Evolutionary conservation across 1,140 invertebrate genomes (phyloP).

Genomic region (Sitodiplosis mosellana): DNA sequence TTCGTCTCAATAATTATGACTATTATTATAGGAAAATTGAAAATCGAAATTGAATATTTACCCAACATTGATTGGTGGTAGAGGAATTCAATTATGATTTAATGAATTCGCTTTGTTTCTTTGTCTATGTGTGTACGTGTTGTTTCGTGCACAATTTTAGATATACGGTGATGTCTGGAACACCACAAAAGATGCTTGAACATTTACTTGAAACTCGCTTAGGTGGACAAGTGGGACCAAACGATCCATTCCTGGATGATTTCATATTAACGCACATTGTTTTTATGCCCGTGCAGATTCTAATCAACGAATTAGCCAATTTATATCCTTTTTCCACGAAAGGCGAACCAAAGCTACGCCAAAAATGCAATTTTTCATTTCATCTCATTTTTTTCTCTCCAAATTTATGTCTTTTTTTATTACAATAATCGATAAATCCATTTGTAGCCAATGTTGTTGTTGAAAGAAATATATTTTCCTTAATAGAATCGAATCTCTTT

Average conservation of each 20-base stretch:
- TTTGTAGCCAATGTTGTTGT: not conserved
- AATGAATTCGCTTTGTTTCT: not conserved
- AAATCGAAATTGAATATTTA: no score
- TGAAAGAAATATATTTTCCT: not conserved
- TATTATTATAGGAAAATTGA: no score
- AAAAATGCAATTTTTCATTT: not conserved
- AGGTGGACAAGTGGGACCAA: constrained; percentile 32
- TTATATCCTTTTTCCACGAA: constrained; percentile 44
- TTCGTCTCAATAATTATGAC: no score
- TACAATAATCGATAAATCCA: no score
- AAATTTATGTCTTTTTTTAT: not conserved
- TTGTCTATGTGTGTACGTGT: not conserved
- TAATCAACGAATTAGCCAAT: constrained; percentile 56
- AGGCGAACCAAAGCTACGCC: not conserved
- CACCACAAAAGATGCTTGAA: constrained; percentile 73
- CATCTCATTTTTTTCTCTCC: not conserved
- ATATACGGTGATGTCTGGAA: constrained; percentile 79
- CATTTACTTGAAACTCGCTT: constrained; percentile 68
- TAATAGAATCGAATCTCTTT: not conserved
- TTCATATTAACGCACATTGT: constrained; percentile 76
- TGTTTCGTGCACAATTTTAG: constrained; percentile 29
- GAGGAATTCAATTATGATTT: not conserved
- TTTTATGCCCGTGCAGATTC: constrained; percentile 59
- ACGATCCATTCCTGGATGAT: constrained; percentile 57
- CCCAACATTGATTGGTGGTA: no score